Evolutionary conservation across 2,113 vertebrate species (phyloP).

Genomic region (Hypocryptadius cinnamomeus): DNA sequence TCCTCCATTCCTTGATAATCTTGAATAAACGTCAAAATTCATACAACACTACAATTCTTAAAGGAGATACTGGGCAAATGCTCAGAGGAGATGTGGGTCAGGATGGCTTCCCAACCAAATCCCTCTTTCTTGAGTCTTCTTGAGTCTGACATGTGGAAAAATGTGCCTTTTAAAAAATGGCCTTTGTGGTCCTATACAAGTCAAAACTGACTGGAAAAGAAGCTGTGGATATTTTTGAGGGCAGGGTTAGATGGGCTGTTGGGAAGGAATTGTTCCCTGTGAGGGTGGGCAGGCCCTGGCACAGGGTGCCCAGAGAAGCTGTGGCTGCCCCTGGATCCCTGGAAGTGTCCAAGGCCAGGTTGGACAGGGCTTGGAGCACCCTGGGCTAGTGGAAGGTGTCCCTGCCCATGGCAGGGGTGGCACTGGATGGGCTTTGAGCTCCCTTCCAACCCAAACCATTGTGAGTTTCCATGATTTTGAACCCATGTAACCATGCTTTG

Average conservation of each 20-base stretch:
- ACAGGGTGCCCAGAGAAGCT: background rate
- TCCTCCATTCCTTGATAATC: background rate
- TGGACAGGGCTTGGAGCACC: accelerated
- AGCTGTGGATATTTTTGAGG: background rate
- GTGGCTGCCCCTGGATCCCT: background rate
- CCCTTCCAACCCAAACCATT: background rate
- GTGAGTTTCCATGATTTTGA: background rate
- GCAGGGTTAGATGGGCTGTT: background rate
- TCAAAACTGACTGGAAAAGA: background rate
- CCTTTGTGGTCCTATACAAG: background rate
- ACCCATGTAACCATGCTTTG: background rate
- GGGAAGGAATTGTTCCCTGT: accelerated
- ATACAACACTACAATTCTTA: background rate
- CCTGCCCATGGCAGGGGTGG: background rate
- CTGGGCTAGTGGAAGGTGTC: accelerated
- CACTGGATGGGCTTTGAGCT: accelerated
- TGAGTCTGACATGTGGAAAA: background rate
- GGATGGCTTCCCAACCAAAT: background rate
- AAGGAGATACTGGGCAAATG: background rate
- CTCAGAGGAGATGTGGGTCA: background rate
- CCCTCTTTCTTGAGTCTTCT: background rate
- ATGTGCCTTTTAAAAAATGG: background rate
- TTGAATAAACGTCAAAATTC: background rate
- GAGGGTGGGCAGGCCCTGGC: background rate
- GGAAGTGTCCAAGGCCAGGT: accelerated